Conservation (phyloP, 2,113 vertebrate genomes). For the Garra rufa region DNA sequence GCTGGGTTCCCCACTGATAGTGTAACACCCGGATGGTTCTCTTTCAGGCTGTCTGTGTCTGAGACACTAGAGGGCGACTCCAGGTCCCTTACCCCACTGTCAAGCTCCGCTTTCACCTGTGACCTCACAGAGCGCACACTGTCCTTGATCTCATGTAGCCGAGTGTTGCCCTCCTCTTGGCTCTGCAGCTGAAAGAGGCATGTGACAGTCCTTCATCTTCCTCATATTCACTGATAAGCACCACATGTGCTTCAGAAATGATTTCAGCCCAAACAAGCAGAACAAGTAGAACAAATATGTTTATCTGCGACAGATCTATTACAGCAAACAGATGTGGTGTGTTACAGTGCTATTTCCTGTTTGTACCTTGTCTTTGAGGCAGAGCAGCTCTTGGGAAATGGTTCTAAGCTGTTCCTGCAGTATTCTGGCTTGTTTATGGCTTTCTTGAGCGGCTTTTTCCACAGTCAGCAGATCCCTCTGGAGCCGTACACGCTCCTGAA, state of each 20-base stretch:
- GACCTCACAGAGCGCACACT: conserved; percentile 72
- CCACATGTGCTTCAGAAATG: neutral
- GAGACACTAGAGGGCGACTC: conserved; percentile 59
- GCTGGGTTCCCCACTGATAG: conserved; percentile 29
- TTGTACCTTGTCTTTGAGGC: conserved; percentile 71
- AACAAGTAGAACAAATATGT: neutral
- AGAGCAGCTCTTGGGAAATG: conserved; percentile 59
- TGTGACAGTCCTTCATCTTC: neutral
- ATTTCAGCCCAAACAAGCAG: neutral
- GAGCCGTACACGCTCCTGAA: conserved; percentile 61
- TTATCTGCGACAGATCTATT: neutral
- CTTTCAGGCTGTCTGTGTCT: conserved; percentile 66
- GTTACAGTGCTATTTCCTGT: neutral
- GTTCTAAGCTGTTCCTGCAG: conserved; percentile 65
- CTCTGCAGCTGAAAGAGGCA: conserved; percentile 67
- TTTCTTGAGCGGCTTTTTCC: conserved; percentile 63
- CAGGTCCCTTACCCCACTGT: conserved; percentile 66
- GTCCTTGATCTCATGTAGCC: conserved; percentile 71
- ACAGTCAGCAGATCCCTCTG: conserved; percentile 63
- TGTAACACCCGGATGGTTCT: conserved; percentile 62
- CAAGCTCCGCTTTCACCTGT: conserved; percentile 77
- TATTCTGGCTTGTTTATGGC: conserved; percentile 57
- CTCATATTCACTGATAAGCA: neutral
- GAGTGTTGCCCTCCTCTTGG: conserved; percentile 69
- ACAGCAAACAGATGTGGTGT: neutral